Percentiles rank a stretch among this genome's conserved stretches.
Conservation (phyloP, 30 jellyfish, hydroid and myxozoan genomes). For the Hydractinia echinata region DNA sequence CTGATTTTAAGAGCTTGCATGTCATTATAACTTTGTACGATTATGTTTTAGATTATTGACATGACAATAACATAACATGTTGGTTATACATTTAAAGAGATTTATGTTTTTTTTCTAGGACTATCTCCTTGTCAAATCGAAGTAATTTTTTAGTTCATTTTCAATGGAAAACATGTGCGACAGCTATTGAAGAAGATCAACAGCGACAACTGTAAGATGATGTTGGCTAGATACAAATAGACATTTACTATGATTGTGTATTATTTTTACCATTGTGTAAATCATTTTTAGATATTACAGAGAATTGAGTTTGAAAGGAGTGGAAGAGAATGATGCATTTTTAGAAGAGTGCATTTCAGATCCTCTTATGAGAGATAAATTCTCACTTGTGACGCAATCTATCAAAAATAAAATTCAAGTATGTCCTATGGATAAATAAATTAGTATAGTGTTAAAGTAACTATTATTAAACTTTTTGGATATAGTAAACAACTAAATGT, state of each 20-base stretch:
- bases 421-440: neutral
- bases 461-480: neutral
- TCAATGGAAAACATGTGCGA: slow-evolving; percentile 87
- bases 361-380: slow-evolving; percentile 80
- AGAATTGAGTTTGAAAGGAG: slow-evolving; percentile 57
- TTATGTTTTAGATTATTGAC: neutral
- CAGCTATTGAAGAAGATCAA: slow-evolving; percentile 88
- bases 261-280: neutral
- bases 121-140: slow-evolving; percentile 62
- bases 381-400: slow-evolving; percentile 75
- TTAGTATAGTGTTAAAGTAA: neutral
- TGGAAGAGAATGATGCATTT: slow-evolving; percentile 61
- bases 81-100: neutral
- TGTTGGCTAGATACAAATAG: neutral
- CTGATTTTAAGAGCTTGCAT: too few species aligned
- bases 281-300: slow-evolving; percentile 54
- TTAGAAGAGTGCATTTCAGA: slow-evolving; percentile 87
- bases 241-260: neutral
- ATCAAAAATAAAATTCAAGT: slow-evolving; percentile 64
- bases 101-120: slow-evolving; percentile 40
- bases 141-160: slow-evolving; percentile 89
- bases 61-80: neutral
- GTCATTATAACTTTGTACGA: too few species aligned
- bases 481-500: too few species aligned
- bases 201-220: slow-evolving; percentile 64